Evolutionary conservation across 2,113 vertebrate genomes (phyloP).

Genomic region (Delphinapterus leucas): DNA sequence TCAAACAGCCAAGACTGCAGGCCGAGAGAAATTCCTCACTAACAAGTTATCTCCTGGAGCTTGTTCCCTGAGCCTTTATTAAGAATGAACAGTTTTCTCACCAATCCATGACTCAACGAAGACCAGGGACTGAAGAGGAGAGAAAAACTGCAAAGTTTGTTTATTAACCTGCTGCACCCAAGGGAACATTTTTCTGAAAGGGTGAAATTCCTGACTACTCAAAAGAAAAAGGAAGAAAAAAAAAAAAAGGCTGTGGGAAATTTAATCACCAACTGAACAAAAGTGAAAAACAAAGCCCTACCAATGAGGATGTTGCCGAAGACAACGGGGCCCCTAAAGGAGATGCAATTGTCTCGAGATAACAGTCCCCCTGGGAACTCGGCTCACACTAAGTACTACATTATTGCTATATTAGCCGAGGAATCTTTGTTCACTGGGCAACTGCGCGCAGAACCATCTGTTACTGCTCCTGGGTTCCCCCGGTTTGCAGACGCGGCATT

Average conservation of each 20-base stretch:
- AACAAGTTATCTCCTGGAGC: not conserved
- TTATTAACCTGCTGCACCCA: conserved; percentile 66
- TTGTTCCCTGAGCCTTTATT: not conserved
- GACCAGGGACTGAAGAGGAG: not conserved
- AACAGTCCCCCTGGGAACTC: conserved; percentile 73
- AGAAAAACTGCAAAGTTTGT: conserved; percentile 40
- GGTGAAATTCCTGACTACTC: conserved; percentile 73
- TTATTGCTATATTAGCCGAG: conserved; percentile 65
- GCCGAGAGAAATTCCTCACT: conserved; percentile 54
- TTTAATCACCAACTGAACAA: conserved; percentile 74
- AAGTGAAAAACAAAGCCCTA: conserved; percentile 70
- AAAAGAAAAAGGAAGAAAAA: not conserved
- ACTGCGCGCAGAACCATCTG: conserved; percentile 57
- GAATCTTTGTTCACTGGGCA: conserved; percentile 70
- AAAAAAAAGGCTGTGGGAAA: conserved; percentile 75
- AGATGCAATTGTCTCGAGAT: conserved; percentile 72
- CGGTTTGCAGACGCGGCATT: conserved; percentile 8
- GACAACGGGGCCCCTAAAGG: conserved; percentile 76
- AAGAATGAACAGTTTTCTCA: not conserved
- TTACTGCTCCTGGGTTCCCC: not conserved
- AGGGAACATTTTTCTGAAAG: conserved; percentile 77
- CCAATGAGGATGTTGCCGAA: conserved; percentile 71
- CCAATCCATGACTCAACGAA: not conserved
- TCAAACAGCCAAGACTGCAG: not conserved
- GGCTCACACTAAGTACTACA: conserved; percentile 56